These are phyloP conservation scores for Pangasius macronema DNA, from an alignment of 2,797 vertebrate genomes.

Conservation along the genomic window DNA sequence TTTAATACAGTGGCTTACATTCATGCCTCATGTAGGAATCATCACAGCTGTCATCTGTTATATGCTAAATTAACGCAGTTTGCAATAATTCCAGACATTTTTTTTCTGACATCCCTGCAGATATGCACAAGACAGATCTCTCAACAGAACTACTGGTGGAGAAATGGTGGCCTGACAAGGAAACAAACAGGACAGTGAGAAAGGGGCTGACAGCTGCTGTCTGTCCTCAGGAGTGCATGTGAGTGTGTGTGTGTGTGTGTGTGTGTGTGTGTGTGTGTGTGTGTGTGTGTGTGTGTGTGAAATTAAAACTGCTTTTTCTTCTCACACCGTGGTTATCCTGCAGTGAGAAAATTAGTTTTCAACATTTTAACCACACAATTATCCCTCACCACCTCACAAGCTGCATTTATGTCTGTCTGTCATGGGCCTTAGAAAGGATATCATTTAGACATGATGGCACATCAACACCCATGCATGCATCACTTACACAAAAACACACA, in stretches of 20 bases:
- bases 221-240: slow-evolving; percentile 38
- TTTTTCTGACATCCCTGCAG: slow-evolving; percentile 1
- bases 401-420: slow-evolving; percentile 54
- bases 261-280: background rate
- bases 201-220: slow-evolving; percentile 45
- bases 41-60: background rate
- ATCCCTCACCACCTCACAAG: slow-evolving; percentile 56
- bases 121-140: slow-evolving; percentile 8
- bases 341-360: slow-evolving; percentile 55
- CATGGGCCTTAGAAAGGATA: slow-evolving; percentile 47
- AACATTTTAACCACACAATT: slow-evolving; percentile 55
- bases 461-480: slow-evolving; percentile 38
- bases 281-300: slow-evolving; percentile 38
- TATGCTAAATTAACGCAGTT: slow-evolving; percentile 1
- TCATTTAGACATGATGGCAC: slow-evolving; percentile 37
- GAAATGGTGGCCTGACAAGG: slow-evolving; percentile 33
- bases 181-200: slow-evolving; percentile 47
- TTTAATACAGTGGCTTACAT: background rate
- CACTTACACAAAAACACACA: slow-evolving; percentile 29
- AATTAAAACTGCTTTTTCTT: slow-evolving; percentile 48
- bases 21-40: background rate
- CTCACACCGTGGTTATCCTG: slow-evolving; percentile 46
- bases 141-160: background rate
- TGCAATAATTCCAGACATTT: background rate
- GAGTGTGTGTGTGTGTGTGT: background rate